Percentiles rank a stretch among this genome's conserved stretches.
These are phyloP conservation scores for Zhuqinia jingwanae DNA, from an alignment of 2,888 invertebrate genomes.

Conservation along the genomic window DNA sequence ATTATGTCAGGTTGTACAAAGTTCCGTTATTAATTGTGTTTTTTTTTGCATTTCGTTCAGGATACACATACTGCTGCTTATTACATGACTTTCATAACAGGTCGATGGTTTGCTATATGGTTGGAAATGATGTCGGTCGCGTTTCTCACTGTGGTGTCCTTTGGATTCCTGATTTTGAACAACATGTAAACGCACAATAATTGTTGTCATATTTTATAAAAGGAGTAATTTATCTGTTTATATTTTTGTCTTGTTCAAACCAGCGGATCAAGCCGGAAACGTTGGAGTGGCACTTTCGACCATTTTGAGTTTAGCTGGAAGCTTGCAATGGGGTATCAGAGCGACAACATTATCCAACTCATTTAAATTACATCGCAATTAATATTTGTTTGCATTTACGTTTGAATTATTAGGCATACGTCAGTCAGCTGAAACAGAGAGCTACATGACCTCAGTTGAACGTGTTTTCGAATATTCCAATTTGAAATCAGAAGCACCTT, in stretches of 20 bases:
- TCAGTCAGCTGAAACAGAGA: constrained; percentile 77
- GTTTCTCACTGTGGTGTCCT: constrained; percentile 26
- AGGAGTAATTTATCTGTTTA: background rate
- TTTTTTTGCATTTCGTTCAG: background rate
- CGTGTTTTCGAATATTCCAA: constrained; percentile 75
- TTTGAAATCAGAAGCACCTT: constrained; percentile 74
- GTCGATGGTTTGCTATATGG: constrained; percentile 60
- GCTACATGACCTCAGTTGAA: constrained; percentile 76
- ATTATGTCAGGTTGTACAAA: constrained; percentile 10
- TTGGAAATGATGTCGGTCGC: constrained; percentile 39
- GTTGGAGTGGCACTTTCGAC: constrained; percentile 68
- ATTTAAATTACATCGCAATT: background rate
- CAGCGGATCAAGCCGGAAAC: constrained; percentile 46
- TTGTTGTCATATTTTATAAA: background rate
- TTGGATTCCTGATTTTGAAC: constrained; percentile 55
- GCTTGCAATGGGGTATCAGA: constrained; percentile 59
- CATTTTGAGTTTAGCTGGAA: constrained; percentile 49
- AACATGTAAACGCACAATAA: constrained; percentile 54
- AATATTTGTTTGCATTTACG: background rate
- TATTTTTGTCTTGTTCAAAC: background rate
- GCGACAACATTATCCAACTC: background rate
- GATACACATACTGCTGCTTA: constrained; percentile 53
- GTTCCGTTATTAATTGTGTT: background rate
- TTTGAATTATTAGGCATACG: constrained; percentile 33
- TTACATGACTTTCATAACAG: constrained; percentile 22